Evolutionary conservation across 2,888 invertebrate species (phyloP).

Genomic region (Drosophila demipolita): DNA sequence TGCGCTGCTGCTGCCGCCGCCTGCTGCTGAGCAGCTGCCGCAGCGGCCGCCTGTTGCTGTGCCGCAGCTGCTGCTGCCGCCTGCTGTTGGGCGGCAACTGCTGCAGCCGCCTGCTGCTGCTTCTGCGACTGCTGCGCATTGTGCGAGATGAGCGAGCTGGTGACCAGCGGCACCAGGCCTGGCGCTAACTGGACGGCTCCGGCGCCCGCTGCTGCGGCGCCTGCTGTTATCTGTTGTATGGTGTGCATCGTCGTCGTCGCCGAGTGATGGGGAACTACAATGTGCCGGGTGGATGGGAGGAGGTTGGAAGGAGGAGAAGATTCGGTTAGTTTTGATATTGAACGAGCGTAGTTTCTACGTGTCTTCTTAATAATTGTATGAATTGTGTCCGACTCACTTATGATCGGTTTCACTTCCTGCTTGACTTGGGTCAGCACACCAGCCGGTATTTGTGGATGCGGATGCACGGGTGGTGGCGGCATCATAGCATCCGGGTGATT

Average conservation of each 20-base stretch:
- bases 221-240: constrained; percentile 84
- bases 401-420: constrained; percentile 84
- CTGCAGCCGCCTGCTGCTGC: constrained; percentile 74
- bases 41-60: constrained; percentile 74
- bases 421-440: constrained; percentile 84
- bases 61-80: constrained; percentile 72
- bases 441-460: constrained; percentile 84
- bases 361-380: constrained; percentile 11
- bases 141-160: constrained; percentile 84
- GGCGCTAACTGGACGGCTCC: constrained; percentile 82
- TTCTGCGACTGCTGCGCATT: constrained; percentile 80
- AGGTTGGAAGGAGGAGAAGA: constrained; percentile 5
- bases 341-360: constrained; percentile 9
- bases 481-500: constrained; percentile 87
- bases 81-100: constrained; percentile 72
- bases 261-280: constrained; percentile 83
- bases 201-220: constrained; percentile 75
- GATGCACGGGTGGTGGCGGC: constrained; percentile 84
- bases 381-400: constrained; percentile 80
- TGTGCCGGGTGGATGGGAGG: neutral
- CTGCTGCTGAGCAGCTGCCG: constrained; percentile 76
- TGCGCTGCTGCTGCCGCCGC: constrained; percentile 66
- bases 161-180: constrained; percentile 83
- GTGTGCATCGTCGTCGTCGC: constrained; percentile 85
- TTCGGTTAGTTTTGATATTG: constrained; percentile 27